These are phyloP conservation scores for Mohoua ochrocephala DNA, from an alignment of 2,113 vertebrate genomes.

Conservation along the genomic window DNA sequence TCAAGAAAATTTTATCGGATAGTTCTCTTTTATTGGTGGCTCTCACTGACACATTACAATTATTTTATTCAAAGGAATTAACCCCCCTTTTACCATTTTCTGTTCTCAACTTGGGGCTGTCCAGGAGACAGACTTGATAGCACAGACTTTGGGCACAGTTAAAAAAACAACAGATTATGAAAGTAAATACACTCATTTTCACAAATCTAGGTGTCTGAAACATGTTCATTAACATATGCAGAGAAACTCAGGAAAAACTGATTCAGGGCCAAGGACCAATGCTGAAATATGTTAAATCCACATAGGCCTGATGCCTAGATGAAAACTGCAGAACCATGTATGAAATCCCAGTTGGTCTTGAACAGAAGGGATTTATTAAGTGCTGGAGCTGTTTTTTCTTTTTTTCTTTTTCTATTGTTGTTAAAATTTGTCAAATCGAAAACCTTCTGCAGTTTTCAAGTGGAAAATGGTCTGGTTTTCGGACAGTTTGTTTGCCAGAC, in stretches of 20 bases:
- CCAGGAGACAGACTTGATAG: background rate
- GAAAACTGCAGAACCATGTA: background rate
- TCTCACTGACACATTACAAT: background rate
- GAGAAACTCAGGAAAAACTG: background rate
- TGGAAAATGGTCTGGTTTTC: background rate
- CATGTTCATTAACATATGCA: background rate
- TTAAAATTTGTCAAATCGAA: background rate
- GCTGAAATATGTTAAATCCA: background rate
- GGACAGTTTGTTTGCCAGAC: background rate
- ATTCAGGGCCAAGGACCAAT: background rate
- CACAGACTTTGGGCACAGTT: background rate
- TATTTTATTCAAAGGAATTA: background rate
- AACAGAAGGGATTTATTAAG: slow-evolving; percentile 16
- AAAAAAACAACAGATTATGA: background rate
- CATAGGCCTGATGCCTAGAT: background rate
- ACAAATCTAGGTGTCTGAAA: background rate
- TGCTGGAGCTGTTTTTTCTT: accelerated
- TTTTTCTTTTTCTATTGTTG: background rate
- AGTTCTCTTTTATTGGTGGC: background rate
- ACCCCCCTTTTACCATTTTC: background rate
- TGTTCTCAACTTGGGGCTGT: background rate
- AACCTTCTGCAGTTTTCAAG: background rate
- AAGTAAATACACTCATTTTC: background rate
- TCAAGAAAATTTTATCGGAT: background rate
- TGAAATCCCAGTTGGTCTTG: background rate